phyloP scores from a whole-genome alignment of 2,113 vertebrate species.

The Grantiella picta region DNA sequence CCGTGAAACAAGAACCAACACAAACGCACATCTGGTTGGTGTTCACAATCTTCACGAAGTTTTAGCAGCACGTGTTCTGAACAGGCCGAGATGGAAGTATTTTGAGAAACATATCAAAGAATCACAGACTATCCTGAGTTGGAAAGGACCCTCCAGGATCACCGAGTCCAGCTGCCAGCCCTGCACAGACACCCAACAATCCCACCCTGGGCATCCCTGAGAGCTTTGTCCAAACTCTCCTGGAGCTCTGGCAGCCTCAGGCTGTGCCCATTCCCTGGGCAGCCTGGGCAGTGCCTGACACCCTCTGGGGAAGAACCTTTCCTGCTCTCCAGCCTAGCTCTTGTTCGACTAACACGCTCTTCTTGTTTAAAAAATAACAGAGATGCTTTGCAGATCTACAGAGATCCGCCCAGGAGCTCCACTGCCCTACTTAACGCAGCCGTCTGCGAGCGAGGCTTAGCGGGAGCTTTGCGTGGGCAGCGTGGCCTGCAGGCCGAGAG shows the following conservation, averaged over 20 bases:
- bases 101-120: neutral
- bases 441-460: neutral
- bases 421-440: neutral
- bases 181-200: neutral
- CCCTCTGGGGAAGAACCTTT: neutral
- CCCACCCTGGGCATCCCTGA: neutral
- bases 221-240: fast-evolving
- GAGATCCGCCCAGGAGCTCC: neutral
- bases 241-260: neutral
- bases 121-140: neutral
- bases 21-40: neutral
- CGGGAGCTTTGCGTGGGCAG: fast-evolving
- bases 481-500: fast-evolving
- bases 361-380: neutral
- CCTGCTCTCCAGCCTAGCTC: neutral
- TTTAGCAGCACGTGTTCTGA: neutral
- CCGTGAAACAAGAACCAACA: neutral
- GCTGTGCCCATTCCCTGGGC: neutral
- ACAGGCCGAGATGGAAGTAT: neutral
- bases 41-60: neutral
- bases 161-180: fast-evolving
- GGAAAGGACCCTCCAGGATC: fast-evolving
- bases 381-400: neutral
- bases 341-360: neutral
- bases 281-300: neutral